Conservation (phyloP, 2,888 invertebrate species). For the Diaperis boleti region DNA sequence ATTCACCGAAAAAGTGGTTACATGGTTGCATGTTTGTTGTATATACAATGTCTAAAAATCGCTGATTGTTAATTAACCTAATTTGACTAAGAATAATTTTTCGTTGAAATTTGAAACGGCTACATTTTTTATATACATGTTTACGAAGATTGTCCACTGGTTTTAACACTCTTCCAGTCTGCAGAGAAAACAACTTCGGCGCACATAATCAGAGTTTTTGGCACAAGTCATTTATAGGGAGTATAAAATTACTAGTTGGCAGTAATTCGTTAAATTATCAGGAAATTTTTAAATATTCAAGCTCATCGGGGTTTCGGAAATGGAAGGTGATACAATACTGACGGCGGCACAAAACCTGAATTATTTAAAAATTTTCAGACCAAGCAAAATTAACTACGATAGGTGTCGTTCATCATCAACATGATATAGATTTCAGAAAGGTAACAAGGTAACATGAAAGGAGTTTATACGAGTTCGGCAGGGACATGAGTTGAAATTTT, state of each 20-base stretch:
- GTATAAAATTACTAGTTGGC: conserved; percentile 35
- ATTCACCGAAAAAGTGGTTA: conserved; percentile 60
- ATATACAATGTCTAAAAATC: conserved; percentile 52
- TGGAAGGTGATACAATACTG: conserved; percentile 31
- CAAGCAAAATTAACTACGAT: conserved; percentile 30
- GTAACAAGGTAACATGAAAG: conserved; percentile 21
- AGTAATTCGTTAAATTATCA: conserved; percentile 29
- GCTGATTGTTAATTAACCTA: conserved; percentile 35
- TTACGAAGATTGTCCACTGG: conserved; percentile 52
- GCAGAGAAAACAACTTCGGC: conserved; percentile 46
- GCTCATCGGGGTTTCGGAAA: conserved; percentile 17
- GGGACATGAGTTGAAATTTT: background rate
- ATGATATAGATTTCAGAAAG: conserved; percentile 25
- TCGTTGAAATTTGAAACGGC: conserved; percentile 65
- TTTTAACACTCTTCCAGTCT: conserved; percentile 40
- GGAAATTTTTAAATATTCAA: conserved; percentile 35
- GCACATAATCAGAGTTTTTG: conserved; percentile 50
- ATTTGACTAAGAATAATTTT: conserved; percentile 49
- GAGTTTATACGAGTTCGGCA: background rate
- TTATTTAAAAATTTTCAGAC: conserved; percentile 17
- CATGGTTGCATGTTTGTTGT: conserved; percentile 35
- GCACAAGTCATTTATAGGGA: conserved; percentile 45
- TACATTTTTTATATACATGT: conserved; percentile 48
- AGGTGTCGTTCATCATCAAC: conserved; percentile 12
- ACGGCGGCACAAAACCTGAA: conserved; percentile 23